Base-by-base conservation (phyloP, 2,113 vertebrate species). In the Macrotus californicus region DNA sequence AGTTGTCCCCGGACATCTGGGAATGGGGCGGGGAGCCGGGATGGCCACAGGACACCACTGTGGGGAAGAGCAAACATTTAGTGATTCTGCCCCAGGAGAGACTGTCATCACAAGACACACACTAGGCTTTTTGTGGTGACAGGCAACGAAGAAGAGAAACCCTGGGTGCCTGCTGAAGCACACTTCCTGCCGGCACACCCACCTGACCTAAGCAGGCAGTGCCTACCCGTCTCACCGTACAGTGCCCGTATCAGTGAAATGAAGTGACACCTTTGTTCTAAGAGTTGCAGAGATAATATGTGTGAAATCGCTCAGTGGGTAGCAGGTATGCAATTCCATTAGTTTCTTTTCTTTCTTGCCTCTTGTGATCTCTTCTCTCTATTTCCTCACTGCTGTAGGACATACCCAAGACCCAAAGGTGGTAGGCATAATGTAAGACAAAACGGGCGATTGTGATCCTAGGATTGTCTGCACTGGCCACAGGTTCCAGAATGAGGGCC, bases 31-130 rank as follows among this genome's bases (percentile, higher is more conserved):
- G 99, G 88, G 99, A 96, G 94, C 99, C 99, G 0, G 99, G 99
- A 94, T 99, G 99, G 93, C 99, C 99, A 12, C 99, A 99, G 4
- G 99, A 98, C 73, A 99, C 98, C 99, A 99, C 99, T 99, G 98
- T 84, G 91, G 96, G 18, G 82, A 97, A 83, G 50, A 52, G 24
- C 16, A 94, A 77, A 96, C 19, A 66, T 48, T 91, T 26, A 97
- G 73, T 36, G 61, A 41, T 34, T 52, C 31, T 2, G 6, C 19
- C 19, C 7, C 31, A 34, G 29, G 31, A 73, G 2, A 16, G 52
- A 2, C 7, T 13, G 8, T 15, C 77, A 46, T 84, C 89, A 69
- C 13, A 46, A 24, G 39, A 46, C 34, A 72, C 36, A 18, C 0
- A 7, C 36, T 36, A 67, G 69, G 67, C 34, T 46, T 41, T 48